Evolutionary conservation across 2,797 vertebrate species (phyloP), one percentile per base, ranked within the genome.

Genomic region (Scarus forsteni): DNA sequence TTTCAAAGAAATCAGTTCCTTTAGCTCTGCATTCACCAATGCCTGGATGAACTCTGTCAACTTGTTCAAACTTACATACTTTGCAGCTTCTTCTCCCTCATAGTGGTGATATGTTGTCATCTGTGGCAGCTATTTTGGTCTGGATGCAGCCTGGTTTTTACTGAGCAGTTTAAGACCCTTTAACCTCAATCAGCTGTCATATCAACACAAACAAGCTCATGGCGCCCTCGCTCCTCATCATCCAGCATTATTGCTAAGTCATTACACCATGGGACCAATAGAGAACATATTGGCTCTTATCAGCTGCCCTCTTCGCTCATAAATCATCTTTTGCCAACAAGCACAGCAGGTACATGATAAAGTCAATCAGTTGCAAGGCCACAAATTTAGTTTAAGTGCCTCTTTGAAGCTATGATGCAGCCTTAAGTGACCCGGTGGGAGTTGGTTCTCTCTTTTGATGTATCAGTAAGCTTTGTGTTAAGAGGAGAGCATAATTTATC

Each of bases 101-200:
- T 2, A 62, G 38, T 38, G 57, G 40, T 62, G n/a, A 64, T 51
- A 19, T n/a, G 65, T 67, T 77, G 82, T 84, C 79, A 80, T 73
- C 51, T 15, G 39, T 51, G 63, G 78, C 71, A 74, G 77, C 82
- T 89, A 78, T 89, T 86, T 83, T 51, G 45, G 79, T 80, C 61
- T 50, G 48, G 69, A 5, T 45, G 71, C 76, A 73, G 56, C 68
- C 52, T 56, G 58, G 56, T 81, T 87, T 83, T 89, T 85, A 78
- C 80, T 0, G 60, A 81, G 75, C 75, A 76, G 61, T 75, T 83
- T 86, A 50, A 62, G 76, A 84, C 43, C 51, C 66, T 71, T 50
- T 68, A 66, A 75, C 71, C 58, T 39, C 58, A 66, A 55, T 77
- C 79, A 65, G 67, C 53, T 88, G 81, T 84, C 85, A 84, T 51